Percentiles rank a stretch among this genome's conserved stretches.
Evolutionary conservation across 2,888 invertebrate genomes (phyloP).

Genomic region (Platycheirus albimanus): DNA sequence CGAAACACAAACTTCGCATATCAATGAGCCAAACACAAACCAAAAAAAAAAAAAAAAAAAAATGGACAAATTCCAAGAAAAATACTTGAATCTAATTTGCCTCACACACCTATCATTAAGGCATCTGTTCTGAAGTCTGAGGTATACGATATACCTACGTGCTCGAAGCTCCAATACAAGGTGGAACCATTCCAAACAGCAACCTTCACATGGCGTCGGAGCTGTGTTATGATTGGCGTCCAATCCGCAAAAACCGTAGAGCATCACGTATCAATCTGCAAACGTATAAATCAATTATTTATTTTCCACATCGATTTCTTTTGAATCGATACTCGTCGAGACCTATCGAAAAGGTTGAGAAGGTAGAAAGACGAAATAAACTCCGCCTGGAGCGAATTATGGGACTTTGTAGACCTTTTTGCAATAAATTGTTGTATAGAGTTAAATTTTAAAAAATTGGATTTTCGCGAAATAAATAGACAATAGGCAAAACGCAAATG

Average conservation of each 20-base stretch:
- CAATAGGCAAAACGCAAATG: too few species aligned
- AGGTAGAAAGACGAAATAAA: slow-evolving; percentile 10
- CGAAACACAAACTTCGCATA: slow-evolving; percentile 11
- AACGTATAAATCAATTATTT: slow-evolving; percentile 75
- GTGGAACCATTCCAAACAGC: slow-evolving; percentile 55
- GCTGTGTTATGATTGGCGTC: slow-evolving; percentile 41
- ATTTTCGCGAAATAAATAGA: too few species aligned
- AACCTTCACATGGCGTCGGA: slow-evolving; percentile 18
- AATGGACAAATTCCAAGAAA: slow-evolving; percentile 49
- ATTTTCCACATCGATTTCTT: slow-evolving; percentile 43
- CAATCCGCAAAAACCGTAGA: slow-evolving; percentile 32
- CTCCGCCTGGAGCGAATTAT: slow-evolving; percentile 9
- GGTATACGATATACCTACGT: too few species aligned
- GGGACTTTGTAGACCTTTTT: too few species aligned
- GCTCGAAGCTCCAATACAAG: slow-evolving; percentile 37
- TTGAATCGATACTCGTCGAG: slow-evolving; percentile 28
- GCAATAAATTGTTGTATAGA: too few species aligned
- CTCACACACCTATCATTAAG: slow-evolving; percentile 62
- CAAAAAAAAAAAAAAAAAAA: not conserved
- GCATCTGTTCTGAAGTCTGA: slow-evolving; percentile 26
- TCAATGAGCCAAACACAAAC: slow-evolving; percentile 13
- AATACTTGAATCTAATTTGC: slow-evolving; percentile 16
- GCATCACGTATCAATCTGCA: slow-evolving; percentile 75
- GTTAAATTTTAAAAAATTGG: too few species aligned
- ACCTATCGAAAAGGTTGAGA: not conserved